These are phyloP conservation scores for Spodoptera exigua DNA, from an alignment of 2,888 invertebrate genomes.

Conservation along the genomic window DNA sequence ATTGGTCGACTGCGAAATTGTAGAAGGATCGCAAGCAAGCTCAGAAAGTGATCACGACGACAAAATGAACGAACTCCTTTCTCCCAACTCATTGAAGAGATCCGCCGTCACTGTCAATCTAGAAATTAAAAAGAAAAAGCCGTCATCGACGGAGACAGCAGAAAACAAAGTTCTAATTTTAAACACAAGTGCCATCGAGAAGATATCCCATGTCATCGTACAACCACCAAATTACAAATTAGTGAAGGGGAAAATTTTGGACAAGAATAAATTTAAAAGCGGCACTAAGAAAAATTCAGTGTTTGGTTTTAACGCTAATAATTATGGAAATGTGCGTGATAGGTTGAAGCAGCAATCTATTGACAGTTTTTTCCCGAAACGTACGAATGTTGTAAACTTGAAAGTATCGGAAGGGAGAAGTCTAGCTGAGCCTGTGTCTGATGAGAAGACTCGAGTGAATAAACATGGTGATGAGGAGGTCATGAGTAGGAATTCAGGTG, in stretches of 20 bases:
- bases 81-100: constrained; percentile 65
- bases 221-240: constrained; percentile 87
- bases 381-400: constrained; percentile 60
- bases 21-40: constrained; percentile 68
- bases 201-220: constrained; percentile 83
- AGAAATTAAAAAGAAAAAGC: constrained; percentile 82
- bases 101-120: constrained; percentile 75
- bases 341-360: constrained; percentile 76
- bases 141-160: constrained; percentile 65
- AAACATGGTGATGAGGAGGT: constrained; percentile 71
- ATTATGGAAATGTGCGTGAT: constrained; percentile 67
- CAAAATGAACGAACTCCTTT: constrained; percentile 64
- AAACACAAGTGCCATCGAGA: constrained; percentile 83
- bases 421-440: constrained; percentile 49
- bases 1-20: constrained; percentile 73
- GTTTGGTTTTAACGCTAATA: constrained; percentile 58
- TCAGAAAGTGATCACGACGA: constrained; percentile 66
- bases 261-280: constrained; percentile 70
- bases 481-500: constrained; percentile 80
- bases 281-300: constrained; percentile 60
- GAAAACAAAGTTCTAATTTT: constrained; percentile 86
- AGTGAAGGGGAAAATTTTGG: constrained; percentile 76
- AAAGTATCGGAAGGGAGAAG: constrained; percentile 54
- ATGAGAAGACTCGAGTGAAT: constrained; percentile 42
- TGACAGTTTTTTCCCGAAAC: constrained; percentile 70